These are phyloP conservation scores for Scomberomorus guttatus DNA, from an alignment of 2,797 vertebrate genomes.

Conservation along the genomic window DNA sequence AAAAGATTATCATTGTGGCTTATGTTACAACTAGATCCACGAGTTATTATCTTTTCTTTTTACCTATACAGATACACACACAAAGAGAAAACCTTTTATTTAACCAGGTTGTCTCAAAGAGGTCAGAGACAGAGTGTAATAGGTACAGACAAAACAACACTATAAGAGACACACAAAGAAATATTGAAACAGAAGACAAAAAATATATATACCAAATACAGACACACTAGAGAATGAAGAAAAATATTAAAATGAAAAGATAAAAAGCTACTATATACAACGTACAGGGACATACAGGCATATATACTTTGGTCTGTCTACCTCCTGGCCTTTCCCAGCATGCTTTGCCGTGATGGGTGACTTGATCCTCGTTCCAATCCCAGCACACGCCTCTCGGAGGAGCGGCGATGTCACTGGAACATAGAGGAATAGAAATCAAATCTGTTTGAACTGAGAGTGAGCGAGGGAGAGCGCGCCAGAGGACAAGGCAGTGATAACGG, in stretches of 20 bases:
- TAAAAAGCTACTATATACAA: constrained; percentile 22
- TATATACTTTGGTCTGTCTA: constrained; percentile 54
- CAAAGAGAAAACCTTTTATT: neutral
- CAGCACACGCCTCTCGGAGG: constrained; percentile 70
- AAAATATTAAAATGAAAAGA: constrained; percentile 13
- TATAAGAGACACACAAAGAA: constrained; percentile 1
- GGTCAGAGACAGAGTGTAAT: neutral
- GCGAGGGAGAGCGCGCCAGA: constrained; percentile 74
- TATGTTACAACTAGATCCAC: neutral
- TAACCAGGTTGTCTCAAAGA: neutral
- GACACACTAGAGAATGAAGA: neutral
- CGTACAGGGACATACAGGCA: constrained; percentile 31
- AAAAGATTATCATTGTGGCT: constrained; percentile 5
- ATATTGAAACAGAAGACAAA: neutral
- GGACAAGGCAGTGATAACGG: constrained; percentile 77
- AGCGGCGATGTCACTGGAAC: constrained; percentile 75
- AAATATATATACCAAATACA: constrained; percentile 3
- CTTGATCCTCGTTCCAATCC: constrained; percentile 76
- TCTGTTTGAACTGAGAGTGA: constrained; percentile 79
- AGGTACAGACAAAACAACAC: neutral
- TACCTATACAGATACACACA: neutral
- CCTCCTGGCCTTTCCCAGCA: constrained; percentile 69
- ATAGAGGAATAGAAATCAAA: constrained; percentile 82
- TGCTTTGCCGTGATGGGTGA: constrained; percentile 72
- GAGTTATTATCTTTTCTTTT: neutral